Conservation (phyloP, 1,140 invertebrate genomes). For the Lasaia peninsularis region DNA sequence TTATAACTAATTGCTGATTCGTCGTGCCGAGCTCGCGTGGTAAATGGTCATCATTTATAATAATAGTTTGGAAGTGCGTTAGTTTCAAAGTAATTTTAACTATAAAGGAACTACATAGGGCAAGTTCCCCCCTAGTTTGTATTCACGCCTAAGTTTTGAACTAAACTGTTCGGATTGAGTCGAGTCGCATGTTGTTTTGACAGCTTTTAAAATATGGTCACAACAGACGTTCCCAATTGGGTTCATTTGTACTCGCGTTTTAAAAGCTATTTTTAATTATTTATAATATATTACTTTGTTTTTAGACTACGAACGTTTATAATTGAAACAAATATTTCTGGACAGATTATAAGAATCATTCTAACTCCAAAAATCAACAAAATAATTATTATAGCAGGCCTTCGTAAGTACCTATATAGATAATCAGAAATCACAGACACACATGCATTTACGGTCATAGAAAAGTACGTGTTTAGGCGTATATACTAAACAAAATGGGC, state of each 20-base stretch:
- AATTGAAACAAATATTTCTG: no score
- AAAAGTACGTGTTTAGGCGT: no score
- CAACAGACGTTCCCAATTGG: constrained; percentile 30
- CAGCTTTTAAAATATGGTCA: constrained; percentile 66
- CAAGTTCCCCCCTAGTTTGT: constrained; percentile 63
- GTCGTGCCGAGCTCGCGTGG: constrained; percentile 27
- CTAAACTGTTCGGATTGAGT: constrained; percentile 34
- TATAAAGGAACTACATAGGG: constrained; percentile 27
- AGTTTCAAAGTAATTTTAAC: constrained; percentile 41
- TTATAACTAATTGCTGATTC: constrained; percentile 41
- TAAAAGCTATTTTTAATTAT: background rate
- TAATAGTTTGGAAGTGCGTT: constrained; percentile 28
- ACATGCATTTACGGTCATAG: no score
- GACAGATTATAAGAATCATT: no score
- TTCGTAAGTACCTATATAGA: no score
- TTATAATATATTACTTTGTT: background rate
- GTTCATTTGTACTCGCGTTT: constrained; percentile 1
- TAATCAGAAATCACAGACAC: no score
- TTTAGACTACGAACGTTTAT: background rate
- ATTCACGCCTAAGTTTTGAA: constrained; percentile 46
- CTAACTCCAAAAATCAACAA: no score
- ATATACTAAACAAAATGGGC: no score
- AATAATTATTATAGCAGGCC: no score
- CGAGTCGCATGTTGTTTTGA: constrained; percentile 61
- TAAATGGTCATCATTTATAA: constrained; percentile 31